These are phyloP conservation scores for Periophthalmus modestus DNA, from an alignment of 2,113 vertebrate species.

Conservation along the genomic window DNA sequence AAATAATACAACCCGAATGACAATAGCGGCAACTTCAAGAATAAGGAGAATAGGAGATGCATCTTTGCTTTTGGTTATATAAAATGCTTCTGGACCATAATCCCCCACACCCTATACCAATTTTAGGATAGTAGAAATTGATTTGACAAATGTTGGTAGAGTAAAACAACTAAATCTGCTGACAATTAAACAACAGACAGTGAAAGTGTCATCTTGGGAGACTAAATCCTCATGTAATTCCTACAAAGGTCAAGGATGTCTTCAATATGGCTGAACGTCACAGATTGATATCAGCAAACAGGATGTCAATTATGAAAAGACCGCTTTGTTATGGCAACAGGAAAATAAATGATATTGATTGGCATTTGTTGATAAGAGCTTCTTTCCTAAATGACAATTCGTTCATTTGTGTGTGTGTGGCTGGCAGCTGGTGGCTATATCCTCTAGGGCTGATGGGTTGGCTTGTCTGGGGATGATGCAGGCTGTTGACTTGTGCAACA, in stretches of 20 bases:
- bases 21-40: too few relatives aligned
- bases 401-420: conserved; percentile 2
- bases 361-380: background rate
- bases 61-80: too few relatives aligned
- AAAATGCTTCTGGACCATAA: background rate
- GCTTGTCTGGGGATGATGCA: conserved; percentile 29
- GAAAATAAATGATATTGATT: conserved; percentile 10
- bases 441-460: conserved; percentile 25
- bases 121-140: background rate
- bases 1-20: too few relatives aligned
- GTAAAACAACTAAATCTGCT: background rate
- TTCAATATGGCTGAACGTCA: background rate
- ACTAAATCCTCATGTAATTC: background rate
- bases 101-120: background rate
- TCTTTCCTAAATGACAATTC: background rate
- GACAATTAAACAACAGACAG: conserved; percentile 11
- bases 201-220: background rate
- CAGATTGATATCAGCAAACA: background rate
- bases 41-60: background rate
- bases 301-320: background rate
- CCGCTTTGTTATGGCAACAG: background rate
- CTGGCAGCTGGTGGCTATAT: conserved; percentile 37
- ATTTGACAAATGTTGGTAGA: background rate
- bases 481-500: conserved; percentile 30
- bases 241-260: conserved; percentile 1